Conservation (phyloP, 2,113 vertebrate genomes). For the Vulpes lagopus region DNA sequence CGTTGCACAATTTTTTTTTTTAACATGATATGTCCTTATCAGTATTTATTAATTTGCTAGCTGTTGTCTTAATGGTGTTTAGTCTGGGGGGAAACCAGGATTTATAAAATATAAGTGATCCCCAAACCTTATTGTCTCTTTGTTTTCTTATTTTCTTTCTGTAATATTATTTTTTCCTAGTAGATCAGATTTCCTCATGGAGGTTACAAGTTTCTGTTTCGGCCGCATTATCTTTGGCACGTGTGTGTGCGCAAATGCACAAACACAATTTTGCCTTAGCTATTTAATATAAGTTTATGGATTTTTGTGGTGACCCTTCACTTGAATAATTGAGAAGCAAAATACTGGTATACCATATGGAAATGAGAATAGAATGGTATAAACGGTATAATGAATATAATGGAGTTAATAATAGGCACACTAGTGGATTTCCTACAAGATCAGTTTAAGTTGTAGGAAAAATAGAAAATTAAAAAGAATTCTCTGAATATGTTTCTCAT, state of each 20-base stretch:
- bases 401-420: background rate
- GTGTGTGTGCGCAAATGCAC: accelerated
- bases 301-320: background rate
- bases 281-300: background rate
- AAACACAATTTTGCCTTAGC: background rate
- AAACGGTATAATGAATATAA: background rate
- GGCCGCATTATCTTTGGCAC: background rate
- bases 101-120: background rate
- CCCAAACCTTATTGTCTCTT: background rate
- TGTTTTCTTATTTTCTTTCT: background rate
- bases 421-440: background rate
- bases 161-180: background rate
- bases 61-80: background rate
- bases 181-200: background rate
- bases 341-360: background rate
- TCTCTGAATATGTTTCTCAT: background rate
- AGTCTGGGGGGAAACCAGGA: background rate
- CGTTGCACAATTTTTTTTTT: background rate
- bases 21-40: background rate
- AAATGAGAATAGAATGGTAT: background rate
- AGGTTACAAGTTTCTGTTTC: background rate
- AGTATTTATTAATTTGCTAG: background rate
- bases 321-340: background rate
- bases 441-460: background rate
- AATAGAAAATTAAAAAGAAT: background rate